These are phyloP conservation scores for Drosophila mercatorum DNA, from an alignment of 2,888 invertebrate genomes.

Conservation along the genomic window DNA sequence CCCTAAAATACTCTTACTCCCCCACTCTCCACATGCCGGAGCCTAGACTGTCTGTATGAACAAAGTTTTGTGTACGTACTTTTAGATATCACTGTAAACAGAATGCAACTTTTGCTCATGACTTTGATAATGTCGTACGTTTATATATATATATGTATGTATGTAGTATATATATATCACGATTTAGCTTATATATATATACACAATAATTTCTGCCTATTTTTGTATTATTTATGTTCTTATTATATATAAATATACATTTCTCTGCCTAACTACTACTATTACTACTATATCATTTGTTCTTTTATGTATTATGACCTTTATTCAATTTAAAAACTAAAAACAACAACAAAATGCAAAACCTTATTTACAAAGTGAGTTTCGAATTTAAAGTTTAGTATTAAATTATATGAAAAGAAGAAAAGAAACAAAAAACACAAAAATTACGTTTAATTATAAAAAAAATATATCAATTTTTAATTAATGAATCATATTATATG, in stretches of 20 bases:
- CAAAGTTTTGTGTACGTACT: slow-evolving; percentile 61
- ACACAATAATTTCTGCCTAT: slow-evolving; percentile 34
- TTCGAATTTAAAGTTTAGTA: slow-evolving; percentile 80
- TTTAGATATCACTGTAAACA: slow-evolving; percentile 74
- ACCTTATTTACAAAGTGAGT: slow-evolving; percentile 76
- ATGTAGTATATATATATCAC: slow-evolving; percentile 34
- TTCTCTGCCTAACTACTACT: slow-evolving; percentile 57
- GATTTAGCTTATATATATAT: slow-evolving; percentile 36
- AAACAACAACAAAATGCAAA: slow-evolving; percentile 29
- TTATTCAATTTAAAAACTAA: slow-evolving; percentile 42
- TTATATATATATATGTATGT: slow-evolving; percentile 17
- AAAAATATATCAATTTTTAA: slow-evolving; percentile 73
- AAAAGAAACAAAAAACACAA: slow-evolving; percentile 31
- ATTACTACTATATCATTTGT: slow-evolving; percentile 42
- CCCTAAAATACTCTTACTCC: slow-evolving; percentile 5
- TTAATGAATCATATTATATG: slow-evolving; percentile 73
- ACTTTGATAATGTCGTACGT: slow-evolving; percentile 58
- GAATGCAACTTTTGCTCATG: slow-evolving; percentile 73
- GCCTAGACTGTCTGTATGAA: slow-evolving; percentile 63
- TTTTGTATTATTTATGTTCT: slow-evolving; percentile 59
- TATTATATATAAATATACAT: slow-evolving; percentile 30
- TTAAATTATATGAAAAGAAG: slow-evolving; percentile 51
- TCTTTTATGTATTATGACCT: slow-evolving; percentile 49
- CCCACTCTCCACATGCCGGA: slow-evolving; percentile 17
- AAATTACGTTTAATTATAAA: slow-evolving; percentile 60